phyloP scores from a whole-genome alignment of 2,797 vertebrate species.

The Salarias fasciatus region DNA sequence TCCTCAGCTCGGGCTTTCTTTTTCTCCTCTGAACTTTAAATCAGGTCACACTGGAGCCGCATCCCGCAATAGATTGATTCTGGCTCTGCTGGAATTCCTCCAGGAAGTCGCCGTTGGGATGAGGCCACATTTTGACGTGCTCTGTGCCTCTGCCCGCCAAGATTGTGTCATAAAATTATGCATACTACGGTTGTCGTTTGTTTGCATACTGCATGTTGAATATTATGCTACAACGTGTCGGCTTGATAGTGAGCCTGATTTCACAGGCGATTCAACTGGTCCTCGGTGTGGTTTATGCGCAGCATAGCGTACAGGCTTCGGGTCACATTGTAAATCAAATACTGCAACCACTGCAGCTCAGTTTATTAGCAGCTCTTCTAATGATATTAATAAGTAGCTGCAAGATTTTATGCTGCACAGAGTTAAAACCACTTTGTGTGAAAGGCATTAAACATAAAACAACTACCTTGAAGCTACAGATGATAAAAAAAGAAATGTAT shows the following conservation, averaged over 20 bases:
- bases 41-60: constrained; percentile 31
- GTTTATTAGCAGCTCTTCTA: constrained; percentile 29
- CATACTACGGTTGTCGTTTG: constrained; percentile 28
- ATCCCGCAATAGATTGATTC: constrained; percentile 34
- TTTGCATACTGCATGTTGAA: constrained; percentile 31
- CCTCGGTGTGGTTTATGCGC: not conserved
- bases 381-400: constrained; percentile 18
- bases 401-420: constrained; percentile 20
- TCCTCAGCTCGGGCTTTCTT: not conserved
- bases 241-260: constrained; percentile 26
- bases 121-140: constrained; percentile 24
- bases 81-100: constrained; percentile 40
- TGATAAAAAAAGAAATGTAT: no score
- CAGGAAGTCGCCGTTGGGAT: constrained; percentile 25
- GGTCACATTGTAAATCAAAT: constrained; percentile 8
- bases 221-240: constrained; percentile 17
- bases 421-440: no score
- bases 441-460: no score
- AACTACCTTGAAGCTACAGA: no score
- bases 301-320: constrained; percentile 4
- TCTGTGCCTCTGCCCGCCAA: constrained; percentile 33
- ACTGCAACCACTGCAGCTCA: constrained; percentile 6
- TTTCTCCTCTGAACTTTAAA: not conserved
- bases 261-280: constrained; percentile 24
- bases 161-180: constrained; percentile 48